Evolutionary conservation across 2,113 vertebrate genomes (phyloP).

Genomic region (Neodon shergylaensis): DNA sequence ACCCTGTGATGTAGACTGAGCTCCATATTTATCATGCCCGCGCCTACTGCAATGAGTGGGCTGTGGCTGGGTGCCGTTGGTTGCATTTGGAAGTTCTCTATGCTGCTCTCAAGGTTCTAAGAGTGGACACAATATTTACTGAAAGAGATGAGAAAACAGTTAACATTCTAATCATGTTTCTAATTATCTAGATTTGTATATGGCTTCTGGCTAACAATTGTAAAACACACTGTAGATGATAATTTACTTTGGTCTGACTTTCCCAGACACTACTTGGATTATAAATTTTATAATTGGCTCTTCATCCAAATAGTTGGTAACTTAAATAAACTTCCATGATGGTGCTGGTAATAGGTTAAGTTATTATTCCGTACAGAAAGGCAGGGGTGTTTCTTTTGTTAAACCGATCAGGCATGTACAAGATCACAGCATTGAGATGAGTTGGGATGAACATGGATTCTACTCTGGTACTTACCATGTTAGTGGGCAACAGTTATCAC

Average conservation of each 20-base stretch:
- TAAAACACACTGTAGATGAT: background rate
- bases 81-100: background rate
- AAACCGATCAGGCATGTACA: background rate
- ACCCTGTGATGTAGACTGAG: background rate
- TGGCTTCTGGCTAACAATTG: conserved; percentile 1
- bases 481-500: background rate
- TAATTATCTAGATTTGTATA: background rate
- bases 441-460: background rate
- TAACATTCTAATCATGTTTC: background rate
- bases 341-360: background rate
- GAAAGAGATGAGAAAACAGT: conserved; percentile 1
- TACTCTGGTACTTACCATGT: background rate
- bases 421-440: background rate
- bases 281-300: background rate
- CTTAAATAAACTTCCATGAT: background rate
- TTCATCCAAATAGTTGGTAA: background rate
- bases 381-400: background rate
- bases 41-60: background rate
- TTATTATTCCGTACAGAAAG: conserved; percentile 1
- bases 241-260: conserved; percentile 2
- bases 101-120: background rate
- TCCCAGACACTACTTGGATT: background rate
- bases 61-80: background rate
- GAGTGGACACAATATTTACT: background rate
- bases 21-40: background rate